Base-by-base conservation (phyloP, 2,888 invertebrate genomes). In the Kryphioiulus occultus region DNA sequence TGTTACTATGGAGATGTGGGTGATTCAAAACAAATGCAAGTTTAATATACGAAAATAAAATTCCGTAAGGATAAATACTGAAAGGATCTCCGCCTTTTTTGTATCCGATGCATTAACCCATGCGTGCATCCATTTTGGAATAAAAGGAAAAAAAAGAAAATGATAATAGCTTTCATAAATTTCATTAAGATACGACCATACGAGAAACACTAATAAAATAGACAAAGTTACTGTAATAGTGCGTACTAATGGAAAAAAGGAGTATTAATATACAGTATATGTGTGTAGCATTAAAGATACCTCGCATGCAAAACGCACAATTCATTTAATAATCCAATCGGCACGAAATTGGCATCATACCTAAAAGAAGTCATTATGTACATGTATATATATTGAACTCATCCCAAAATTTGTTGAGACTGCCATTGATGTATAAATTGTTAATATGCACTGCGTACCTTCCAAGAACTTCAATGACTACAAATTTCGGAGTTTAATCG, bases 41-140 rank as follows among this genome's bases (percentile, higher is more conserved):
- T 68, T 68, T 68, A 68, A 68, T 68, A 26, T 68, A 68, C 68
- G 26, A 26, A 68, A 68, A 68, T 68, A 68, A 68, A 68, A 68
- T 68, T 68, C 19, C 68, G 26, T 68, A 68, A 68, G 68, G 68
- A 68, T 68, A 68, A 68, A 68, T 68, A 68, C 5, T 68, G 68
- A 68, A 68, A 68, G 9, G 68, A 68, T 68, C 26, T 68, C 68
- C 53, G 53, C 53, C 53, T 53, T 53, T 53, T 53, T 53, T 53
- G n/a, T n/a, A n/a, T 5, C 26, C 68, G 10, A 9, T 26, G 26
- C 26, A 26, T 68, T 68, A 68, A 17, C 22, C 22, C 68, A 26
- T 68, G 68, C 68, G 68, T 68, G 68, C 10, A 68, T 22, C 68
- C 22, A 26, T 68, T 68, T 68, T 68, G 68, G 26, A 68, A 68